Evolutionary conservation across 2,113 vertebrate species (phyloP).

Genomic region (Garra rufa): DNA sequence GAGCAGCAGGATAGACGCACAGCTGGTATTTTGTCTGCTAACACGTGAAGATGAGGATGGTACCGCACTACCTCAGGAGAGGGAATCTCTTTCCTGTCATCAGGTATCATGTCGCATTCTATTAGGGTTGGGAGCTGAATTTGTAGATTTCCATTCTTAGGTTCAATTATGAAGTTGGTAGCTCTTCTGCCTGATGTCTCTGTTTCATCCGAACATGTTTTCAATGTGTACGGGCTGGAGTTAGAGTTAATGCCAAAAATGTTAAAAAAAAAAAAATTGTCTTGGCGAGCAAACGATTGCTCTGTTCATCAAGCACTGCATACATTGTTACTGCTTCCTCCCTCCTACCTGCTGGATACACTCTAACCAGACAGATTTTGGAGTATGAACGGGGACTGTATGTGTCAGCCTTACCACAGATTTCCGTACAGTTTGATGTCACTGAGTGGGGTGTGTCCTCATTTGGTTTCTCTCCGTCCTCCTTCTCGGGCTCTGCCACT

Average conservation of each 20-base stretch:
- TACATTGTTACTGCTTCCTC: constrained; percentile 44
- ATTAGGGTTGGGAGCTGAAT: constrained; percentile 5
- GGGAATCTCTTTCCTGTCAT: constrained; percentile 32
- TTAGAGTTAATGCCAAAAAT: constrained; percentile 48
- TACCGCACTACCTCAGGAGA: background rate
- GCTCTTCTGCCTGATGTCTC: constrained; percentile 7
- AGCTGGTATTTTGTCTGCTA: background rate
- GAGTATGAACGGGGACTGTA: constrained; percentile 48
- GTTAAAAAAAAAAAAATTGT: constrained; percentile 51
- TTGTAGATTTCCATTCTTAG: background rate
- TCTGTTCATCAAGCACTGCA: constrained; percentile 57
- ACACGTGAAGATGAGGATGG: background rate
- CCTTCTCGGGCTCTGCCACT: background rate
- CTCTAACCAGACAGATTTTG: constrained; percentile 54
- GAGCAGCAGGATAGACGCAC: constrained; percentile 8
- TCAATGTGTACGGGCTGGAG: constrained; percentile 21
- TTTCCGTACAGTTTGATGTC: background rate
- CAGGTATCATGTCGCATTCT: constrained; percentile 39
- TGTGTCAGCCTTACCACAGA: constrained; percentile 44
- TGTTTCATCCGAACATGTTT: constrained; percentile 19
- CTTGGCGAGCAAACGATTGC: constrained; percentile 50
- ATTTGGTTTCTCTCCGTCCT: background rate
- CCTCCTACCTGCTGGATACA: constrained; percentile 16
- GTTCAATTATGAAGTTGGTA: constrained; percentile 17
- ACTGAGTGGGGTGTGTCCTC: background rate